Base-by-base conservation (phyloP, 2,888 invertebrate species). In the Xanthorhoe spadicearia region DNA sequence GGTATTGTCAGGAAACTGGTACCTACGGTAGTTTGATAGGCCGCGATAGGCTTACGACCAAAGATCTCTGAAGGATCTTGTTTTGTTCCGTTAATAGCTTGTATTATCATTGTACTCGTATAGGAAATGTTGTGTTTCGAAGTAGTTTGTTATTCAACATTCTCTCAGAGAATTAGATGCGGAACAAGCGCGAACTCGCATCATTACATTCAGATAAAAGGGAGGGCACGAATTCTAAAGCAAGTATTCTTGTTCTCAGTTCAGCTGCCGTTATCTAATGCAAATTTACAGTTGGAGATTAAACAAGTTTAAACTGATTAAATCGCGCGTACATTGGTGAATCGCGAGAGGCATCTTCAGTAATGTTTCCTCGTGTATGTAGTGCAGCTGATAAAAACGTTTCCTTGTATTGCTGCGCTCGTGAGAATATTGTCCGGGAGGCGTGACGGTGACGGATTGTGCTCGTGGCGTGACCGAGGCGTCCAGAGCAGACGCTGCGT, bases 211-310 rank as follows among this genome's bases (percentile, higher is more conserved):
- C 78, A 78, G 84, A 84, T 84, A 83, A 72, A 69, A 66, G 81
- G 85, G 82, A 84, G 85, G 77, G 83, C 86, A 87, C 82, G 84
- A 87, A 86, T 84, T 80, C 84, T 80, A 82, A 84, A 82, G 83
- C 81, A 80, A 78, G 85, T 83, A 86, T 78, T 81, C 86, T 75
- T 87, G 88, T 88, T 85, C 78, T 73, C 74, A 74, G 79, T 82
- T 80, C 84, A 79, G 81, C 80, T 81, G 80, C 85, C 82, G 87
- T 86, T 89, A 90, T 88, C 88, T 86, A 79, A 83, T 83, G 84
- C 81, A 81, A 88, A 90, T 90, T 90, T 88, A 90, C 86, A 84
- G 81, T 81, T 76, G 77, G 70, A 87, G 86, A 88, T 89, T 85
- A 87, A 76, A 74, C 77, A 75, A 74, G 77, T 76, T 74, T 74